Conservation (phyloP, 1,140 invertebrate genomes). For the Micrasema longulum region DNA sequence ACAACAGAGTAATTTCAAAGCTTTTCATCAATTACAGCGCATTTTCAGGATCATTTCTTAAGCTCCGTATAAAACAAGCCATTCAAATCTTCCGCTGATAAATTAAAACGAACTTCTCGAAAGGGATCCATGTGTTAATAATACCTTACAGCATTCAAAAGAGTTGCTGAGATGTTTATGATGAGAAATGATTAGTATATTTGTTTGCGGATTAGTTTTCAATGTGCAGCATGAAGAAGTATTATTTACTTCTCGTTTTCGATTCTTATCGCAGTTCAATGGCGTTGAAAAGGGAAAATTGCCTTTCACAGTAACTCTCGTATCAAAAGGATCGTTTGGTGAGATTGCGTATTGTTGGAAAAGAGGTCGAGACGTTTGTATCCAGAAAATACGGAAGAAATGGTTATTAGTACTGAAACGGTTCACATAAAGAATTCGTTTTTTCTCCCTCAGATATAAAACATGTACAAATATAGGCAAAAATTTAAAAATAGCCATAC, state of each 20-base stretch:
- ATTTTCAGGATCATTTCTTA: slow-evolving; percentile 5
- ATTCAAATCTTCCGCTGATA: neutral
- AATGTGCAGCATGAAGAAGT: slow-evolving; percentile 19
- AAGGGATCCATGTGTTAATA: neutral
- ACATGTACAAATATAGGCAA: too few relatives aligned
- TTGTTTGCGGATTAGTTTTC: slow-evolving; percentile 17
- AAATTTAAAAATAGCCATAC: too few relatives aligned
- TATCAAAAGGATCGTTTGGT: slow-evolving; percentile 37
- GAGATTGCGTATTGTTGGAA: slow-evolving; percentile 37
- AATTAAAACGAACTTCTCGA: neutral
- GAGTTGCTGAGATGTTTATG: too few relatives aligned
- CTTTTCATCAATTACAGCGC: neutral
- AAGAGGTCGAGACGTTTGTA: slow-evolving; percentile 7
- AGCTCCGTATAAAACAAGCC: neutral
- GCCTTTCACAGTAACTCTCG: slow-evolving; percentile 34
- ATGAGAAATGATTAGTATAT: neutral
- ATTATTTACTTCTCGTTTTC: slow-evolving; percentile 30
- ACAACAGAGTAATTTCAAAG: neutral
- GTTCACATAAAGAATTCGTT: too few relatives aligned
- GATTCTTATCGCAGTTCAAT: slow-evolving; percentile 53
- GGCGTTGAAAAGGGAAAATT: slow-evolving; percentile 49
- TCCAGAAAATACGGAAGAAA: neutral
- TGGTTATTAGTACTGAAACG: slow-evolving; percentile 4
- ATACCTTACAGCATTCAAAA: too few relatives aligned
- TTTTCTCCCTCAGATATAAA: too few relatives aligned